Conservation (phyloP, 1,140 invertebrate genomes). For the Helicoverpa armigera region DNA sequence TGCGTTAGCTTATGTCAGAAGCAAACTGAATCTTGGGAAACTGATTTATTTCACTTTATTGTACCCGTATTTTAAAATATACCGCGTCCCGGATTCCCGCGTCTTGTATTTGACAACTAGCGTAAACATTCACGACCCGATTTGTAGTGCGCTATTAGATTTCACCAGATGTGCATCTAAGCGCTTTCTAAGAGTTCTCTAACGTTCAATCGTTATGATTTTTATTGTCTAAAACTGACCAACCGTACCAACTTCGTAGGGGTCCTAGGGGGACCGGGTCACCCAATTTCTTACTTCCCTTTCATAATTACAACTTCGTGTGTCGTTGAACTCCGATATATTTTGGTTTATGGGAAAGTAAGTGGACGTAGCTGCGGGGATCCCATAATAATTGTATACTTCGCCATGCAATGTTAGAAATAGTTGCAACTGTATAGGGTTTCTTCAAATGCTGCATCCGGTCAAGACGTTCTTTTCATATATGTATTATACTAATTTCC, state of each 20-base stretch:
- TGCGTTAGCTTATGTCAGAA: too few species aligned
- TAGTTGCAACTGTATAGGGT: constrained; percentile 66
- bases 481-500: constrained; percentile 24
- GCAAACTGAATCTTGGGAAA: too few species aligned
- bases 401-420: constrained; percentile 58
- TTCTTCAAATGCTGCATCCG: constrained; percentile 53
- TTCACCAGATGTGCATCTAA: constrained; percentile 64
- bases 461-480: constrained; percentile 50
- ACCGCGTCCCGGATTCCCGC: constrained; percentile 22
- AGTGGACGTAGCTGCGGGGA: constrained; percentile 79
- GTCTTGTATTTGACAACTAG: constrained; percentile 48
- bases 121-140: constrained; percentile 27
- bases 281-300: constrained; percentile 79
- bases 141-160: constrained; percentile 35
- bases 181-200: constrained; percentile 59
- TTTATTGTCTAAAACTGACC: constrained; percentile 83
- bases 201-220: constrained; percentile 64
- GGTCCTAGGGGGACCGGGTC: constrained; percentile 75
- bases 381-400: constrained; percentile 63
- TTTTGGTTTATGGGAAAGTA: constrained; percentile 71
- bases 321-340: constrained; percentile 79
- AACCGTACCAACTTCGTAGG: constrained; percentile 70
- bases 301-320: constrained; percentile 81
- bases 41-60: not conserved
- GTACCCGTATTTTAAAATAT: not conserved